Percentiles rank a stretch among this genome's conserved stretches.
phyloP scores from a whole-genome alignment of 1,140 invertebrate species.

The Cyclargus thomasi region DNA sequence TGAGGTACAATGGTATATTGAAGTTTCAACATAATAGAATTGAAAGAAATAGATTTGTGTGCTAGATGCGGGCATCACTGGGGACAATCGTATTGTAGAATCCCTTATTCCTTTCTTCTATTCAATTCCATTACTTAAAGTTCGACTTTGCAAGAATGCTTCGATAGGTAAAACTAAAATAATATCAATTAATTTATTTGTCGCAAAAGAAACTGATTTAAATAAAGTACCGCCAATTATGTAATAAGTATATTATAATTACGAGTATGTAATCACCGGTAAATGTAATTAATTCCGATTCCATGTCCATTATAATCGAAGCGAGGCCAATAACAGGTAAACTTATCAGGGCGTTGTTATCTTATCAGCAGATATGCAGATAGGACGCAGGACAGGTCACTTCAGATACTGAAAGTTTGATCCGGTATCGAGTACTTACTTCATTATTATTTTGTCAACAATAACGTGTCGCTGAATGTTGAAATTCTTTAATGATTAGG shows the following conservation, averaged over 20 bases:
- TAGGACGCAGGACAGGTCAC: not conserved
- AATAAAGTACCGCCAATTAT: too few species aligned
- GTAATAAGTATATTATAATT: not conserved
- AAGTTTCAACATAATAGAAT: not conserved
- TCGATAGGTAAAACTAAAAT: too few species aligned
- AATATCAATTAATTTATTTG: too few species aligned
- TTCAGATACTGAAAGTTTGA: not conserved
- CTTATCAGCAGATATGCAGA: not conserved
- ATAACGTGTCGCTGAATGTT: too few species aligned
- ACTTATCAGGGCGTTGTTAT: not conserved
- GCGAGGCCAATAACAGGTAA: not conserved
- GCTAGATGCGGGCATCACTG: not conserved
- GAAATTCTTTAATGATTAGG: too few species aligned
- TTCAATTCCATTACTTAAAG: too few species aligned
- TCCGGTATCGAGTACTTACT: not conserved
- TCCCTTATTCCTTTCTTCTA: too few species aligned
- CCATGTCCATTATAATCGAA: not conserved
- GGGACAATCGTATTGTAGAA: not conserved
- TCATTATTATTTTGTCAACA: too few species aligned
- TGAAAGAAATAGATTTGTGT: not conserved
- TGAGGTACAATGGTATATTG: not conserved
- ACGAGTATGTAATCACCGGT: not conserved
- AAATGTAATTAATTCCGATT: not conserved
- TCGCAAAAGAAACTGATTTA: too few species aligned
- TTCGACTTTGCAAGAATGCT: too few species aligned